These are phyloP conservation scores for Psittacara wagleri DNA, from an alignment of 2,113 vertebrate species.

Conservation along the genomic window DNA sequence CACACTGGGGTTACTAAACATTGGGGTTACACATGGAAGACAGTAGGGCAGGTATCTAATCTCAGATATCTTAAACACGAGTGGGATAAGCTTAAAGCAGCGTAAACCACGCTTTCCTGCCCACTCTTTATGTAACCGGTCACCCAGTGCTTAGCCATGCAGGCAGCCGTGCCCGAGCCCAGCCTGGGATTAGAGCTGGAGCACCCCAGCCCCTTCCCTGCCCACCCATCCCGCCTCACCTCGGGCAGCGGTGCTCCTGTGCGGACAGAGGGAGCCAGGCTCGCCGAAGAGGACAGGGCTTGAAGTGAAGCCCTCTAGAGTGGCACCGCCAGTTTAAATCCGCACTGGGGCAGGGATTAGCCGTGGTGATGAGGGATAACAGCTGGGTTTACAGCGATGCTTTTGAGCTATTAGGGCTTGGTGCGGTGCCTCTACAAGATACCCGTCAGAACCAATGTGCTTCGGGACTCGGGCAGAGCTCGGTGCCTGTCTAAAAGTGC, in stretches of 20 bases:
- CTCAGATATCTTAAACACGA: not conserved
- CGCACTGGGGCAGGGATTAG: not conserved
- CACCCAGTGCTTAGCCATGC: not conserved
- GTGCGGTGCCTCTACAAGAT: not conserved
- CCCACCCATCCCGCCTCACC: not conserved
- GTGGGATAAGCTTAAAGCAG: not conserved
- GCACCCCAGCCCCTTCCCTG: not conserved
- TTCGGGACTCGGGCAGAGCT: not conserved
- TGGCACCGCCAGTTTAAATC: not conserved
- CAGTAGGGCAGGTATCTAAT: not conserved
- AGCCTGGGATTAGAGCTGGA: not conserved
- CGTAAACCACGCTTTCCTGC: not conserved
- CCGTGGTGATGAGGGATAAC: constrained; percentile 8
- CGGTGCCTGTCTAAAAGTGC: not conserved
- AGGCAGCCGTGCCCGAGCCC: not conserved
- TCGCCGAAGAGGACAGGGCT: not conserved
- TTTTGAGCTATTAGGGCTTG: not conserved
- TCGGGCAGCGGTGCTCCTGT: not conserved
- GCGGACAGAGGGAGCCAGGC: not conserved
- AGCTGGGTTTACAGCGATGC: not conserved
- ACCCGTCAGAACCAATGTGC: not conserved
- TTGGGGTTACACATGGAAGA: not conserved
- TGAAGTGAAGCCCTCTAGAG: not conserved
- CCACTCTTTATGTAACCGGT: not conserved
- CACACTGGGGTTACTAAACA: not conserved